phyloP scores from a whole-genome alignment of 2,797 vertebrate species.

The Chrysolophus pictus region DNA sequence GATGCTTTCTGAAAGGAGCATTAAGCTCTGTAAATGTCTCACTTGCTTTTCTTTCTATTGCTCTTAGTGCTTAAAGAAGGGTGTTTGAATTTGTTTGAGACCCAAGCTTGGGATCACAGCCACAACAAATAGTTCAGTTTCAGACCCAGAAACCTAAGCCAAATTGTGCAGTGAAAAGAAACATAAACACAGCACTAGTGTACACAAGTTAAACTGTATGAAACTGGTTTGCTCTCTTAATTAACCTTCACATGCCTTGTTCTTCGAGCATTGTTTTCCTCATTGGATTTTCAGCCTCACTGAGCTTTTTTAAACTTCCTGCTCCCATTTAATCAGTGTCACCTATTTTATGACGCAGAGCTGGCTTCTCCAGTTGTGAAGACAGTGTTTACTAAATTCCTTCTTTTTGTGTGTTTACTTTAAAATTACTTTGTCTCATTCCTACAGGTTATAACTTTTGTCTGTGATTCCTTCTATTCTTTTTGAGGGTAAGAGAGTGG shows the following conservation, averaged over 20 bases:
- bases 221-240: conserved; percentile 28
- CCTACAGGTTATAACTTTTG: background rate
- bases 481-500: background rate
- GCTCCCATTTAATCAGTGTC: conserved; percentile 32
- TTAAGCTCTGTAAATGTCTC: background rate
- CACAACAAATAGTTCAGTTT: conserved; percentile 27
- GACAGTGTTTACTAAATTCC: background rate
- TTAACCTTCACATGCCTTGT: conserved; percentile 6
- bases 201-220: background rate
- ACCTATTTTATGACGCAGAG: background rate
- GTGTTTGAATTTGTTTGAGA: background rate
- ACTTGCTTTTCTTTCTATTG: background rate
- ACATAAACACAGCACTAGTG: background rate
- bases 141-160: background rate
- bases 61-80: background rate
- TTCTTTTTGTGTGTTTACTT: background rate
- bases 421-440: background rate
- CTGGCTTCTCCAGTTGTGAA: background rate
- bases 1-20: background rate
- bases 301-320: conserved; percentile 18
- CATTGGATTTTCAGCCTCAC: conserved; percentile 44
- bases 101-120: background rate
- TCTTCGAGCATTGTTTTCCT: conserved; percentile 14
- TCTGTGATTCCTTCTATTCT: background rate
- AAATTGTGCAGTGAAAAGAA: background rate